Evolutionary conservation across 2,113 vertebrate species (phyloP), one percentile per base, ranked within the genome.

Genomic region (Eudyptes chrysolophus): DNA sequence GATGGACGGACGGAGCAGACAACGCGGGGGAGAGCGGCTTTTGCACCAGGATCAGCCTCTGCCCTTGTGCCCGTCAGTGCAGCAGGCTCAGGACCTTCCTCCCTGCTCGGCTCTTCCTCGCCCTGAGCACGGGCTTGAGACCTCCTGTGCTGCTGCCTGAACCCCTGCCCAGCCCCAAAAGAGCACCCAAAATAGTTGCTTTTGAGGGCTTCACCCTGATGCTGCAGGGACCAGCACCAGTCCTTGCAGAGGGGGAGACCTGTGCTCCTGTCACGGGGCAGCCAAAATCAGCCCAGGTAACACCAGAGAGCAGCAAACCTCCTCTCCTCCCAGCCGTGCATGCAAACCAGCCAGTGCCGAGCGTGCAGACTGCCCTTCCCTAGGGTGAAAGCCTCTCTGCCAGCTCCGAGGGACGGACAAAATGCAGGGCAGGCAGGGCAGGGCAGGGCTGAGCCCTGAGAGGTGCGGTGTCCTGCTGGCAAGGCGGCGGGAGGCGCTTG

Each of bases 311-410:
- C 66, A 72, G 49, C 21, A 54, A 52, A 48, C 10, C 30, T 60
- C n/a, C 30, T 52, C 49, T 60, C 60, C 68, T 34, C 18, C 19
- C 18, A 30, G 22, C 16, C 29, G 0, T 16, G 36, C 5, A 2
- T 7, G 13, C 32, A 66, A 36, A 78, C 52, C 1, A 0, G 55
- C 15, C 0, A 0, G 20, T 16, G 18, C 51, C 1, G 0, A 14
- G 51, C 0, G 0, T 5, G 32, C 36, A 60, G 32, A 46, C 3
- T 17, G 20, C 32, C 32, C 7, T 46, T 55, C 36, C 49, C 58
- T 6, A n/a, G 42, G 70, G 24, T 1, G 1, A 54, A 64, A 62
- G 4, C 32, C 55, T 24, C 68, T 70, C 80, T 58, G 16, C 12
- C 18, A 38, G 26, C 54, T 58, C 51, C 3, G 2, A 74, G 20